A percentile compares a stretch with the other conserved stretches of the same genome.
Conservation (phyloP, 2,113 vertebrate genomes). For the Eonycteris spelaea region DNA sequence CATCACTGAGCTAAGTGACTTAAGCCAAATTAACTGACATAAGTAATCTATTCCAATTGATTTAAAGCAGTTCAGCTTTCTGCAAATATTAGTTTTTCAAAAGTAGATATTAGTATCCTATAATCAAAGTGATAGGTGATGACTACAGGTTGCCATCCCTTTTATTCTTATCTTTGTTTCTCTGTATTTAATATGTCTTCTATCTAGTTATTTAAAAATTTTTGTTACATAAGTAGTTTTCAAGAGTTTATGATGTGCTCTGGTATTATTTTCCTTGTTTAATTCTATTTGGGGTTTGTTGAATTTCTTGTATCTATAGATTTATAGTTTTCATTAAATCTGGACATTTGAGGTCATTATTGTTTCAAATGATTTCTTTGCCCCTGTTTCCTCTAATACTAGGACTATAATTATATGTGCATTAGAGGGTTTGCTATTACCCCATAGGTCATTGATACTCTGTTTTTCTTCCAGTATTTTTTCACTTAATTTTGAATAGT, state of each 20-base stretch:
- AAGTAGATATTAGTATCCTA: background rate
- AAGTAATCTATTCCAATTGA: background rate
- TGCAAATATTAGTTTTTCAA: background rate
- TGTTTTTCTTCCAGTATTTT: background rate
- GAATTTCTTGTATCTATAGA: background rate
- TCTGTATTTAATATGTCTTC: background rate
- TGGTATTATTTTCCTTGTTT: background rate
- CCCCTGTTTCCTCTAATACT: background rate
- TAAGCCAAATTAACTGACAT: background rate
- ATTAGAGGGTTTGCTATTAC: background rate
- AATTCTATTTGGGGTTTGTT: background rate
- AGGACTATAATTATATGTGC: background rate
- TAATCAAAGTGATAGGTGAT: background rate
- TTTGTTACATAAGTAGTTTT: background rate
- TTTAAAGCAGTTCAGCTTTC: background rate
- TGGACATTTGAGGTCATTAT: background rate
- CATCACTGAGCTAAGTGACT: background rate
- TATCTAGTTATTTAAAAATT: background rate
- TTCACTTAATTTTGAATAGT: background rate
- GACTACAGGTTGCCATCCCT: background rate
- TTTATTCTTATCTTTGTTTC: background rate
- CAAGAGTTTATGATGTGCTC: background rate
- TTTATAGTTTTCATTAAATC: background rate
- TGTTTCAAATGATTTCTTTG: background rate
- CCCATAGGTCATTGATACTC: background rate